Conservation (phyloP, 2,888 invertebrate genomes). For the Parasteatoda lunata region DNA sequence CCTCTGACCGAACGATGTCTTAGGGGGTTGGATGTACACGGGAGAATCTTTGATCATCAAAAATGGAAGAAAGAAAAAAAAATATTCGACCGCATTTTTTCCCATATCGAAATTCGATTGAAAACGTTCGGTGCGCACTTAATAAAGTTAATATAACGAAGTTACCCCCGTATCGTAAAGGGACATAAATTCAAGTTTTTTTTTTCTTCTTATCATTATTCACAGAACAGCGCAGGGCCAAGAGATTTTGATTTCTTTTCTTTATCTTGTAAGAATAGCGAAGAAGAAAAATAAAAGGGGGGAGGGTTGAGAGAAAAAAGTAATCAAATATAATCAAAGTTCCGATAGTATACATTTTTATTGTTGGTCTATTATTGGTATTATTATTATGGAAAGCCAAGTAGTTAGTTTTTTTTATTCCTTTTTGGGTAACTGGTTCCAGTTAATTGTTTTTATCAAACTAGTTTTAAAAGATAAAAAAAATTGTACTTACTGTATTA, state of each 20-base stretch:
- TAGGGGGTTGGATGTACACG: background rate
- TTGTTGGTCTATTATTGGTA: slow-evolving; percentile 7
- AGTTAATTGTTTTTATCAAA: no score
- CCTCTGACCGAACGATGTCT: slow-evolving; percentile 46
- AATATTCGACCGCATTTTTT: slow-evolving; percentile 45
- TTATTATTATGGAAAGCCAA: slow-evolving; percentile 23
- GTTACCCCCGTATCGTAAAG: slow-evolving; percentile 20
- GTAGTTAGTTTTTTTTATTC: background rate
- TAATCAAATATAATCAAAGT: slow-evolving; percentile 57
- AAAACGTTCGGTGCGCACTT: slow-evolving; percentile 28
- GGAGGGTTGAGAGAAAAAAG: slow-evolving; percentile 4
- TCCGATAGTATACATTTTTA: slow-evolving; percentile 12
- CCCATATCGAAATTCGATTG: slow-evolving; percentile 58
- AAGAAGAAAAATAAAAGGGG: slow-evolving; percentile 40
- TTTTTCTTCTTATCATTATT: slow-evolving; percentile 4
- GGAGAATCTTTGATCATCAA: slow-evolving; percentile 26
- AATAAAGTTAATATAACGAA: slow-evolving; percentile 63
- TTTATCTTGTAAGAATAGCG: slow-evolving; percentile 9
- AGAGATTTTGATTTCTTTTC: background rate
- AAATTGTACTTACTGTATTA: no score
- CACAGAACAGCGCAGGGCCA: slow-evolving; percentile 11
- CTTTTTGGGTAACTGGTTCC: no score
- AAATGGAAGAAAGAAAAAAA: slow-evolving; percentile 21
- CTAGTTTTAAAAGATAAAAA: no score
- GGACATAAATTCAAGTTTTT: background rate